Evolutionary conservation across 2,797 vertebrate species (phyloP), one percentile per base, ranked within the genome.

Genomic region (Sebastes vulpes): DNA sequence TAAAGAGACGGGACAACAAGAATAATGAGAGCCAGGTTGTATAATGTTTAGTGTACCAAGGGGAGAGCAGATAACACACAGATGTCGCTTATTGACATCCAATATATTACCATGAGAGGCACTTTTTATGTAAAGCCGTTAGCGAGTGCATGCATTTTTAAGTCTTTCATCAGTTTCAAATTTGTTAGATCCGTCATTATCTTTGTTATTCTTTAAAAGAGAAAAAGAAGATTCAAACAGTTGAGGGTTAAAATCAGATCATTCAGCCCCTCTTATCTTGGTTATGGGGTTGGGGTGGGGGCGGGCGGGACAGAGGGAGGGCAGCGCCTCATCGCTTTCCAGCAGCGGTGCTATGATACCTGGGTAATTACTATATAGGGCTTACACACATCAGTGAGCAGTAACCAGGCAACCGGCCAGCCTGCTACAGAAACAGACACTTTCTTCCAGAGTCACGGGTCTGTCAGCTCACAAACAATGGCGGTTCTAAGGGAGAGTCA

Each of bases 381-480:
- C 84, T 89, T 89, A 86, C 92, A 95, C 92, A 85, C 95, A 92
- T 93, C 87, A 86, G 89, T 89, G 93, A 95, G 92, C 94, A 89
- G 96, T 96, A 95, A 94, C 95, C 92, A 95, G 93, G 95, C 95
- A 96, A 95, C 95, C 74, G 79, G 84, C 86, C 93, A 89, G 92
- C 83, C 92, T 76, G 81, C 73, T 18, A 85, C 88, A 84, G 92
- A 90, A 87, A 92, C 92, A 84, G 87, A 89, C 79, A 90, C 84
- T 79, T 86, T 82, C 77, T 75, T 32, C 77, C 57, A 72, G 77
- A 87, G 83, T 84, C 84, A 80, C 68, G 9, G 75, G 81, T 72
- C 77, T 80, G 84, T 89, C 72, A 42, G 53, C 50, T 72, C 71
- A 77, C 59, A 72, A 25, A 9, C 65, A 53, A 32, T 23, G 48